phyloP scores from a whole-genome alignment of 2,797 vertebrate genomes.

The Selene dorsalis region DNA sequence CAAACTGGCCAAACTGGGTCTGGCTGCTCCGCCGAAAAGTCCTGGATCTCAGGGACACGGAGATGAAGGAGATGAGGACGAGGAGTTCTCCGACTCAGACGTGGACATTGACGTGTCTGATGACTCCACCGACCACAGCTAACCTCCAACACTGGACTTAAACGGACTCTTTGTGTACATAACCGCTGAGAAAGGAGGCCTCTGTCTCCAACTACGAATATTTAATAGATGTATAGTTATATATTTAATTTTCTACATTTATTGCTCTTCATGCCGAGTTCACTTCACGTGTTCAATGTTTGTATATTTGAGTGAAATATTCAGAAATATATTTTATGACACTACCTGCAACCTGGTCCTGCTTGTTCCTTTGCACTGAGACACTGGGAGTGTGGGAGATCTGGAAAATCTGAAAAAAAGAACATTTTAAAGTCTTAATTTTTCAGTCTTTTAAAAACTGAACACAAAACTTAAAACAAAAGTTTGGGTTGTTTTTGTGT shows the following conservation, averaged over 20 bases:
- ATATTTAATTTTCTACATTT: conserved; percentile 83
- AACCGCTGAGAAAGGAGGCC: conserved; percentile 53
- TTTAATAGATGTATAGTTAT: conserved; percentile 86
- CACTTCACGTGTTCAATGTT: conserved; percentile 53
- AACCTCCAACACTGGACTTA: conserved; percentile 41
- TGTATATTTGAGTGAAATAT: conserved; percentile 78
- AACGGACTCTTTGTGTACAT: conserved; percentile 71
- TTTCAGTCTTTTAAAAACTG: too few relatives aligned
- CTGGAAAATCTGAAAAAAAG: not conserved
- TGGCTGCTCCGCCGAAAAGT: conserved; percentile 78
- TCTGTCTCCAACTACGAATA: conserved; percentile 68
- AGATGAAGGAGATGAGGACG: conserved; percentile 80
- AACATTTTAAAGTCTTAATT: too few relatives aligned
- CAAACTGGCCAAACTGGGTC: conserved; percentile 85
- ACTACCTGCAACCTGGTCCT: conserved; percentile 31
- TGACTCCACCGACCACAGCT: conserved; percentile 72
- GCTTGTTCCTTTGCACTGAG: conserved; percentile 9
- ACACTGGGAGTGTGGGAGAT: not conserved
- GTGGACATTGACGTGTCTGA: conserved; percentile 82
- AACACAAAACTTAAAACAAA: not conserved
- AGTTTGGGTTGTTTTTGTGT: not conserved
- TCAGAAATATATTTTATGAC: conserved; percentile 85
- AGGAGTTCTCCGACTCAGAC: conserved; percentile 79
- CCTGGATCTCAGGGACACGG: conserved; percentile 83
- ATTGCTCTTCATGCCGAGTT: conserved; percentile 71